Percentiles rank a stretch among this genome's conserved stretches.
These are phyloP conservation scores for Rhea americana DNA, from an alignment of 2,113 vertebrate genomes.

Conservation along the genomic window DNA sequence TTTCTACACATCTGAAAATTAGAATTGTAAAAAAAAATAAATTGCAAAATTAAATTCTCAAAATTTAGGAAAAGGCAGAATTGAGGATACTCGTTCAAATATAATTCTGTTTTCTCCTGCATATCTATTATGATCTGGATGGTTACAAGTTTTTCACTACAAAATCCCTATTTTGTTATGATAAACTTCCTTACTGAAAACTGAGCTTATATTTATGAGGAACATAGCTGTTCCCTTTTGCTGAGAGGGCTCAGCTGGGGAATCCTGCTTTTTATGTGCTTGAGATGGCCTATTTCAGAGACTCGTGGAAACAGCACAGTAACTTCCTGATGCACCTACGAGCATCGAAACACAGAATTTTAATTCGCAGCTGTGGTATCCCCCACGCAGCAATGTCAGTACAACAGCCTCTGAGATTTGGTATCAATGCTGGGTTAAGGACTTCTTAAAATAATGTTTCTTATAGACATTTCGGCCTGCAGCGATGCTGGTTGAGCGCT, in stretches of 20 bases:
- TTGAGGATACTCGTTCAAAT: not conserved
- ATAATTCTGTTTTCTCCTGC: not conserved
- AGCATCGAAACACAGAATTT: not conserved
- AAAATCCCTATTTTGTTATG: not conserved
- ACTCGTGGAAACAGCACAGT: not conserved
- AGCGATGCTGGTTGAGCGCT: constrained; percentile 90
- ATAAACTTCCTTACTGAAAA: not conserved
- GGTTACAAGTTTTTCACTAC: not conserved
- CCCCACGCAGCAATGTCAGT: not conserved
- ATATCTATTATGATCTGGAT: not conserved
- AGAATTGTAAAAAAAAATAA: not conserved
- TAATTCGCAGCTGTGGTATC: not conserved
- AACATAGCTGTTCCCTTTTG: not conserved
- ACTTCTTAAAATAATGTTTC: constrained; percentile 29
- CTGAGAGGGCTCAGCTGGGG: not conserved
- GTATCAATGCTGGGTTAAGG: not conserved
- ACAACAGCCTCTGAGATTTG: not conserved
- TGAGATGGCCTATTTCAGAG: not conserved
- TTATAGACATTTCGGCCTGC: constrained; percentile 88
- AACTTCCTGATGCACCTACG: not conserved
- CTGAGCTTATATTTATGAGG: not conserved
- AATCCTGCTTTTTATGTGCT: not conserved
- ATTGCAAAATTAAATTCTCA: not conserved
- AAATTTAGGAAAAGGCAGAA: not conserved
- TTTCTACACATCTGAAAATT: constrained; percentile 25